Base-by-base conservation (phyloP, 2,888 invertebrate species). In the Adelphocoris suturalis region DNA sequence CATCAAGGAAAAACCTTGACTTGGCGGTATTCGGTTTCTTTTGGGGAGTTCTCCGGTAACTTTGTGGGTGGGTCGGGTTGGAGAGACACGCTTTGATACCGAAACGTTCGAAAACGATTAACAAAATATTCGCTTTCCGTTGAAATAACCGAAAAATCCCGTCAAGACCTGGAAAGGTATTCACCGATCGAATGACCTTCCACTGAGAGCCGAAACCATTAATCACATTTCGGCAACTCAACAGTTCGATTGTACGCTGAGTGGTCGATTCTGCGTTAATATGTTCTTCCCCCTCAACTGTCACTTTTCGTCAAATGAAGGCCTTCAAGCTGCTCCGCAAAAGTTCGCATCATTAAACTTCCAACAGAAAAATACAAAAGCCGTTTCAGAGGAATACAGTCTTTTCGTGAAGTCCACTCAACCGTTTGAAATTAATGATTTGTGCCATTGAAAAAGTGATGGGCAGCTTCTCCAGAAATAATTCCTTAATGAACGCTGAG, bases 161-260 rank as follows among this genome's bases (percentile, higher is more conserved):
- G 16, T 1, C 9, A 61, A 61, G n/a, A n/a, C 61, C 19, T 19
- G 19, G 61, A 61, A 19, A 9, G n/a, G n/a, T 68, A 23, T 23
- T 68, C 68, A 27, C 23, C 68, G 13, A 68, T 23, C 68, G n/a
- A 61, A 46, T 19, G 81, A 81, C 48, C 27, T 81, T 19, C 48
- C n/a, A 27, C 78, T 5, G 47, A 46, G 19, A 46, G 68, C 19
- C 11, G 5, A 55, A 85, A 76, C 88, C 88, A 88, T 88, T 88
- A 88, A 88, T 88, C 88, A 88, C 88, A 16, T 52, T 48, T 47
- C 47, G 14, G 27, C 61, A 19, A 37, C 78, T 78, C 88, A 78
- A 88, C 88, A 88, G 78, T 88, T 88, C 88, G 76, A 86, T 86
- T 86, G 86, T 86, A 19, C 52, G 23, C 23, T 82, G 48, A 82